phyloP scores from a whole-genome alignment of 1,140 invertebrate species.

The Papilio helenus region DNA sequence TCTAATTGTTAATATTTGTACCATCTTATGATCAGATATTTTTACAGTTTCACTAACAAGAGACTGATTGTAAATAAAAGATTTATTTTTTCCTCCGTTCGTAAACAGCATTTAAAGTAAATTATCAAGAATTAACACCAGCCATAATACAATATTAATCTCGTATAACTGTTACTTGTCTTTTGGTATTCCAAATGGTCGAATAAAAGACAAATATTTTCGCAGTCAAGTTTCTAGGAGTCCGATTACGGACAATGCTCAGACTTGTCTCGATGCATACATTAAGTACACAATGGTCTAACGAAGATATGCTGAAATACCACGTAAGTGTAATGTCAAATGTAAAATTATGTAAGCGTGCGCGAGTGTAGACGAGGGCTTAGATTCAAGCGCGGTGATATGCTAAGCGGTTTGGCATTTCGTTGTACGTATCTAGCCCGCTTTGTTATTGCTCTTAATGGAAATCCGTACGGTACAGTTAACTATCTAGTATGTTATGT shows the following conservation, averaged over 20 bases:
- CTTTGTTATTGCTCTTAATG: slow-evolving; percentile 69
- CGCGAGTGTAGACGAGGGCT: slow-evolving; percentile 50
- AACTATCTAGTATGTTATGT: slow-evolving; percentile 59
- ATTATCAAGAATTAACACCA: too few relatives aligned
- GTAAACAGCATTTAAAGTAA: too few relatives aligned
- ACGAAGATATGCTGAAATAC: slow-evolving; percentile 39
- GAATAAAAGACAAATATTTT: not conserved
- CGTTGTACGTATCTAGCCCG: slow-evolving; percentile 52
- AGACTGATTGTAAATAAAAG: too few relatives aligned
- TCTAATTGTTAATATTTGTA: not conserved
- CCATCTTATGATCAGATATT: not conserved
- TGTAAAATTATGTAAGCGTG: slow-evolving; percentile 42
- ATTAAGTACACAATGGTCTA: slow-evolving; percentile 33
- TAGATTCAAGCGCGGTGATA: slow-evolving; percentile 65
- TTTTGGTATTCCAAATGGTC: not conserved
- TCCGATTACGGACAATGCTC: slow-evolving; percentile 29
- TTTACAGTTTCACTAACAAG: not conserved
- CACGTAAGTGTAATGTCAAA: slow-evolving; percentile 41
- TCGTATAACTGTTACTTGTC: not conserved
- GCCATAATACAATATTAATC: not conserved
- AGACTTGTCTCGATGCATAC: slow-evolving; percentile 30
- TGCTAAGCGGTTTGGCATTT: slow-evolving; percentile 75
- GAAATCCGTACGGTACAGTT: slow-evolving; percentile 64
- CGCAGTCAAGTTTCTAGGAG: not conserved
- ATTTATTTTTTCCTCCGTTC: too few relatives aligned